Percentiles rank a stretch among this genome's conserved stretches.
These are phyloP conservation scores for Ochropleura plecta DNA, from an alignment of 2,888 invertebrate species.

Conservation along the genomic window DNA sequence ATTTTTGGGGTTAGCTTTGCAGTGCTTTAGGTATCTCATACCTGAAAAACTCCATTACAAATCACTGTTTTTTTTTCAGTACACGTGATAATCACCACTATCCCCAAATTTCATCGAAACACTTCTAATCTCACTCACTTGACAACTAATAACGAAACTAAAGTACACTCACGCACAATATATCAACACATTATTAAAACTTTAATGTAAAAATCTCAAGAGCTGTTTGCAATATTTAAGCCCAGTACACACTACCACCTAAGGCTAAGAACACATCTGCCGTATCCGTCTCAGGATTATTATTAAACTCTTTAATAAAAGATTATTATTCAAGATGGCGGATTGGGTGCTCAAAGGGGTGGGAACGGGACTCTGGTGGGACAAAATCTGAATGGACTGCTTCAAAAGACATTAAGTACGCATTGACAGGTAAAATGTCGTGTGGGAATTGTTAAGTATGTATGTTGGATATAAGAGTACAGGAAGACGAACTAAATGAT, in stretches of 20 bases:
- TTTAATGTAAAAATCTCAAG: conserved; percentile 61
- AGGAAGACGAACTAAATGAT: too few species aligned
- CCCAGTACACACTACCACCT: conserved; percentile 67
- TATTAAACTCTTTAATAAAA: conserved; percentile 82
- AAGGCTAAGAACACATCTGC: conserved; percentile 68
- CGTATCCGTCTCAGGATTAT: conserved; percentile 78
- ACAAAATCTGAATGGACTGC: conserved; percentile 52
- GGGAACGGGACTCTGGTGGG: conserved; percentile 60
- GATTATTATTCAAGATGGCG: conserved; percentile 85
- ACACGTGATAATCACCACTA: background rate
- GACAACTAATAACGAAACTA: conserved; percentile 27
- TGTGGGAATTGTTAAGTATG: background rate
- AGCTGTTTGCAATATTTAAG: conserved; percentile 65
- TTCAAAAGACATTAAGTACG: background rate
- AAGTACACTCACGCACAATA: conserved; percentile 38
- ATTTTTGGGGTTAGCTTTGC: too few species aligned
- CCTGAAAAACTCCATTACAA: background rate
- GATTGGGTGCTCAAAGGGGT: conserved; percentile 80
- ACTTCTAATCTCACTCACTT: conserved; percentile 30
- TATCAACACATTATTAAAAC: conserved; percentile 36
- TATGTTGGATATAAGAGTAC: too few species aligned
- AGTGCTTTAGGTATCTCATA: too few species aligned
- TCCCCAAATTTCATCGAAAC: background rate
- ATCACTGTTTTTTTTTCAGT: background rate
- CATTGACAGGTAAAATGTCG: background rate